phyloP scores from a whole-genome alignment of 2,113 vertebrate genomes.

The Psittacula cyanocephala region DNA sequence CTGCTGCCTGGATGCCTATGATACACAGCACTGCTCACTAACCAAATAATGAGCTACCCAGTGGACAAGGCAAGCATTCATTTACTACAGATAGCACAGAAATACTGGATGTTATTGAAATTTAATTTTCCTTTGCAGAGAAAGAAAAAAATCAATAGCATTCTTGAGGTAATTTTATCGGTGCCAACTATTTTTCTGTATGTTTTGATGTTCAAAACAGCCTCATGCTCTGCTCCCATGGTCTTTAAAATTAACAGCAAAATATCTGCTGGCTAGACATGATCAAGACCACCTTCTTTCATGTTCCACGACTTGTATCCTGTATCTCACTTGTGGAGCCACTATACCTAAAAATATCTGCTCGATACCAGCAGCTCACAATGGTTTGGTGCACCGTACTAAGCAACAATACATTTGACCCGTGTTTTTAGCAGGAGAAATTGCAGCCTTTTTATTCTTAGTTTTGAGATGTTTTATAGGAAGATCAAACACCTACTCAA shows the following conservation, averaged over 20 bases:
- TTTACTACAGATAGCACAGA: not conserved
- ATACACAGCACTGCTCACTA: not conserved
- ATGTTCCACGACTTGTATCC: fast-evolving
- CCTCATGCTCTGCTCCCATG: not conserved
- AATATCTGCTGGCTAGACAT: not conserved
- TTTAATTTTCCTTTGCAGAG: not conserved
- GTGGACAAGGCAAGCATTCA: not conserved
- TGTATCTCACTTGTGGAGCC: not conserved
- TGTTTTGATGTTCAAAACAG: not conserved
- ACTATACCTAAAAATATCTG: not conserved
- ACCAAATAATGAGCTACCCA: not conserved
- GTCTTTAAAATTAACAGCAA: not conserved
- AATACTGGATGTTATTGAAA: not conserved
- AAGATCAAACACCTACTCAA: not conserved
- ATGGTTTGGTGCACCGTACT: not conserved
- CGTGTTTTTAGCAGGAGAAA: not conserved
- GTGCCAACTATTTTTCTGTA: not conserved
- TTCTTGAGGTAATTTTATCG: not conserved
- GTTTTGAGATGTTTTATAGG: not conserved
- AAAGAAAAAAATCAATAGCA: not conserved
- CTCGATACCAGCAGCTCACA: not conserved
- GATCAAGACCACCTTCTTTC: not conserved
- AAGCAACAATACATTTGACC: not conserved
- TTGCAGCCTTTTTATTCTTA: not conserved
- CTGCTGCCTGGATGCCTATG: not conserved